These are phyloP conservation scores for Wasmannia auropunctata DNA, from an alignment of 1,140 invertebrate species.

Conservation along the genomic window DNA sequence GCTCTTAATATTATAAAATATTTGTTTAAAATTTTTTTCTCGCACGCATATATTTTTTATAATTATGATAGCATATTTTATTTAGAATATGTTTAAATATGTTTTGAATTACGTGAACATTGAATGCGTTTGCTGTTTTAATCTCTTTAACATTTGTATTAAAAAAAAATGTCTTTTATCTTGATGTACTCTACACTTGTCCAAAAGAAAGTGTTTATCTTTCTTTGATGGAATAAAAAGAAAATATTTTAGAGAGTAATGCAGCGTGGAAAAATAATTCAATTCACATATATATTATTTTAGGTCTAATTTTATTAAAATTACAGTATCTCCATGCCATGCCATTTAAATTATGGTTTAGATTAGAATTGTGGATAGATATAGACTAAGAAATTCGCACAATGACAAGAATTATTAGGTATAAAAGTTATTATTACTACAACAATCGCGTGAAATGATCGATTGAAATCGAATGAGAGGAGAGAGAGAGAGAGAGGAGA, in stretches of 20 bases:
- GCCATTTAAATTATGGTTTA: not conserved
- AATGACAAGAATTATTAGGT: not conserved
- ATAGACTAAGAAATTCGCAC: slow-evolving; percentile 2
- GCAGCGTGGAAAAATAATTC: slow-evolving; percentile 21
- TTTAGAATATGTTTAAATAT: not conserved
- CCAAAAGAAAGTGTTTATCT: not conserved
- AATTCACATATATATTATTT: slow-evolving; percentile 38
- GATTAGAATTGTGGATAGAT: no score
- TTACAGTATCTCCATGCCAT: slow-evolving; percentile 33
- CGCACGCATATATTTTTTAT: not conserved
- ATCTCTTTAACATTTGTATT: not conserved
- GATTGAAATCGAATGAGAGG: not conserved
- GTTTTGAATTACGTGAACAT: not conserved
- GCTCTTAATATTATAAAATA: not conserved
- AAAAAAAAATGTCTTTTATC: not conserved
- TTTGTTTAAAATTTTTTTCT: not conserved
- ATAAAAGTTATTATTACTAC: not conserved
- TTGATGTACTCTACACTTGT: slow-evolving; percentile 12
- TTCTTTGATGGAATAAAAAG: not conserved
- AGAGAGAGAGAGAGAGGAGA: not conserved
- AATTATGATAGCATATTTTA: not conserved
- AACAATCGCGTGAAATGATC: not conserved
- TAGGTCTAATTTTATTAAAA: slow-evolving; percentile 32
- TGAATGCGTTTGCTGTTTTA: not conserved
- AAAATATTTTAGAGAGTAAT: not conserved